Percentiles rank a stretch among this genome's conserved stretches.
phyloP scores from a whole-genome alignment of 2,797 vertebrate genomes.

The Tadarida brasiliensis region DNA sequence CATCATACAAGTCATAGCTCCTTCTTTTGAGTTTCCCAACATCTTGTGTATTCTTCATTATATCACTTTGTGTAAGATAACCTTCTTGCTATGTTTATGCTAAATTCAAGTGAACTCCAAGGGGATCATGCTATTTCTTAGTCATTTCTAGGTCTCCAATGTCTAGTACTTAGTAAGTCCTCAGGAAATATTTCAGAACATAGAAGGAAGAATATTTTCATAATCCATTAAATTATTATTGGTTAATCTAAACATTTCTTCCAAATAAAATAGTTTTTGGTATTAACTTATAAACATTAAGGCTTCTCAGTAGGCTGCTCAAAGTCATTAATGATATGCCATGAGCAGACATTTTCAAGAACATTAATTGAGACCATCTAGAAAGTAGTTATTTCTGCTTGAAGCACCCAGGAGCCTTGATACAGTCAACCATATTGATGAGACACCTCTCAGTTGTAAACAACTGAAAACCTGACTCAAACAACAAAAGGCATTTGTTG shows the following conservation, averaged over 20 bases:
- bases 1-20: background rate
- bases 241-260: constrained; percentile 48
- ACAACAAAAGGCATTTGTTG: background rate
- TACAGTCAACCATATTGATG: background rate
- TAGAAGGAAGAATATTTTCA: background rate
- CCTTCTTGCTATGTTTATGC: background rate
- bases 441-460: background rate
- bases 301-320: background rate
- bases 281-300: constrained; percentile 29
- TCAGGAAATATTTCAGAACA: constrained; percentile 32
- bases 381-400: background rate
- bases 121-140: background rate
- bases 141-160: background rate
- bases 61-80: background rate
- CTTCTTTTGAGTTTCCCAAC: background rate
- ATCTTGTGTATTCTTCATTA: background rate
- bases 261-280: constrained; percentile 48
- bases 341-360: constrained; percentile 53
- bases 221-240: background rate
- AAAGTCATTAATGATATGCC: constrained; percentile 15
- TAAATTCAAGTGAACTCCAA: background rate
- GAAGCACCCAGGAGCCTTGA: background rate
- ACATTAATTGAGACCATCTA: constrained; percentile 1
- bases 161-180: background rate
- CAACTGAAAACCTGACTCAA: background rate